Percentiles rank a stretch among this genome's conserved stretches.
Evolutionary conservation across 2,797 vertebrate genomes (phyloP).

Genomic region (Lacerta bilineata): DNA sequence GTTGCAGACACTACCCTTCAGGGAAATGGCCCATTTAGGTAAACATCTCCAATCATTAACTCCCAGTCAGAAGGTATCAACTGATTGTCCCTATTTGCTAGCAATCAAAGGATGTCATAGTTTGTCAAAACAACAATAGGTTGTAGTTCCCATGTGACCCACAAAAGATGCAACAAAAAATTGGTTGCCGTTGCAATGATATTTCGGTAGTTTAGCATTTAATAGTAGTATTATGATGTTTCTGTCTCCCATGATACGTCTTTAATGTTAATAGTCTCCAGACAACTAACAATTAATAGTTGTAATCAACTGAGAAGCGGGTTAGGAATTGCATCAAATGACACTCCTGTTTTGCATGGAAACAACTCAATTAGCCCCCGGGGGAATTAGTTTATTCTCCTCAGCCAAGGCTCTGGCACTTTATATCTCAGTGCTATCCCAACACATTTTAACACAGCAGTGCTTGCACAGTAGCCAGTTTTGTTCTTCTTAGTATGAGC

Average conservation of each 20-base stretch:
- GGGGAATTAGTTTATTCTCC: constrained; percentile 15
- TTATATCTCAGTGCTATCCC: neutral
- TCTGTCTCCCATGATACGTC: neutral
- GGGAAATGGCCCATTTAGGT: neutral
- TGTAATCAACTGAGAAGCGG: neutral
- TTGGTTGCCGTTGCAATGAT: constrained; percentile 42
- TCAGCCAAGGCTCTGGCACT: constrained; percentile 4
- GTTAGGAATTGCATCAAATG: neutral
- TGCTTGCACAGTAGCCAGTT: constrained; percentile 54
- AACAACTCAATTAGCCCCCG: neutral
- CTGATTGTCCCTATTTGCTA: neutral
- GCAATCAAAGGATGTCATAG: neutral
- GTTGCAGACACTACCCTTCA: neutral
- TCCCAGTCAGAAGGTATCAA: neutral
- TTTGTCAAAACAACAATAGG: neutral
- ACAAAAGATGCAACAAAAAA: constrained; percentile 53
- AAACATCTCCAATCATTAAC: too few species aligned
- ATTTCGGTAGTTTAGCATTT: constrained; percentile 57
- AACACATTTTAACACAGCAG: constrained; percentile 50
- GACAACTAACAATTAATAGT: constrained; percentile 55
- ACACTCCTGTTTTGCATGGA: neutral
- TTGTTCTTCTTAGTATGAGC: constrained; percentile 56
- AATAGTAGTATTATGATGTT: neutral
- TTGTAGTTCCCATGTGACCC: constrained; percentile 22
- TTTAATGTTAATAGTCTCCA: constrained; percentile 70